Evolutionary conservation across 2,888 invertebrate genomes (phyloP).

Genomic region (Yponomeuta evonymella): DNA sequence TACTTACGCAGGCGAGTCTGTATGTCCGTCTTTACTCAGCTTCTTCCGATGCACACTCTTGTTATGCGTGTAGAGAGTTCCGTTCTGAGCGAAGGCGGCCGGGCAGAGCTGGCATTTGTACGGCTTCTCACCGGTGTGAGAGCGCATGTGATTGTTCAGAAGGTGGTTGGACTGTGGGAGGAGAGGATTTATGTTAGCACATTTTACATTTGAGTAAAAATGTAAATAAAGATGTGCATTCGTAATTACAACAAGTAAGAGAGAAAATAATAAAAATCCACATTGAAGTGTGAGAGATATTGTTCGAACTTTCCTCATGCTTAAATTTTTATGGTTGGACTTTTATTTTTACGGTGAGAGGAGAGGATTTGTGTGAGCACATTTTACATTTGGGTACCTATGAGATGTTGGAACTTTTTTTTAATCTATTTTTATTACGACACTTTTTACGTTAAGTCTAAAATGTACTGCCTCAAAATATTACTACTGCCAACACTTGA

Average conservation of each 20-base stretch:
- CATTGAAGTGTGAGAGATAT: not conserved
- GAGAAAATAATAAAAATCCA: too few relatives aligned
- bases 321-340: not conserved
- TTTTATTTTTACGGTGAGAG: not conserved
- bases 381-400: too few relatives aligned
- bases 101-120: conserved; percentile 44
- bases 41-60: conserved; percentile 2
- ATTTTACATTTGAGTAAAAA: not conserved
- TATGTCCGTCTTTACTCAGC: not conserved
- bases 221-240: too few relatives aligned
- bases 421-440: too few relatives aligned
- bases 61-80: conserved; percentile 1
- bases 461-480: too few relatives aligned
- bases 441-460: too few relatives aligned
- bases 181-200: conserved; percentile 9
- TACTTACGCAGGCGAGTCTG: not conserved
- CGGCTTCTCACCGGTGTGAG: conserved; percentile 55
- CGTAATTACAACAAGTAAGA: too few relatives aligned
- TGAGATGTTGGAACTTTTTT: too few relatives aligned
- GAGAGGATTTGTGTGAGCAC: not conserved
- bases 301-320: not conserved
- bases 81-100: conserved; percentile 30
- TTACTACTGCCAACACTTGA: too few relatives aligned
- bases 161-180: conserved; percentile 48
- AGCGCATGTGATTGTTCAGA: conserved; percentile 41